Base-by-base conservation (phyloP, 2,113 vertebrate species). In the Oncorhynchus keta region DNA sequence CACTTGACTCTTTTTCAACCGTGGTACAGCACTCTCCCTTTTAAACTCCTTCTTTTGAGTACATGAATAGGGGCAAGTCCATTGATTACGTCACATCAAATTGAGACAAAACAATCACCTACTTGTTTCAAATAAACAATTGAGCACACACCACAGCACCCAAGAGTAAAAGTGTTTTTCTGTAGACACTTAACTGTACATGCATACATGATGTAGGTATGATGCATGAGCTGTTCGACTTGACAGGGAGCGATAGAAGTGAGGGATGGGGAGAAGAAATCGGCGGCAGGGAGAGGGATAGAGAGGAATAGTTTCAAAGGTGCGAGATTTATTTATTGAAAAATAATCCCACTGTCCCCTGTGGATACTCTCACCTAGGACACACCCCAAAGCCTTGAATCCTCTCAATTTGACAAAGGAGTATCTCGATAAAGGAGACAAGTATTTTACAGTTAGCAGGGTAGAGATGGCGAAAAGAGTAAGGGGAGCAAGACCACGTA, bases 291-390 rank as follows among this genome's bases (percentile, higher is more conserved):
- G 35, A 39, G 35, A 81, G 85, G 89, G 89, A 90, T 83, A 39
- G 35, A 39, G 70, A 77, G 39, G 39, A 26, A 76, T 89, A 18
- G 65, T 24, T 89, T 89, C 70, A 7, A 68, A 86, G 72, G 77
- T 84, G 88, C 84, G 86, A 86, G 88, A 90, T 89, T 87, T 87
- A 87, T 90, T 89, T 86, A 86, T 91, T 89, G 80, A 81, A 87
- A 90, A 39, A 89, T 85, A 87, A 86, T 90, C 87, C 87, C 79
- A 81, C 86, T 87, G 83, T 79, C 72, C 83, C 84, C 83, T 83
- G 83, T 82, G 7, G 86, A 57, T 84, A 74, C 26, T 65, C 59
- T 76, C 83, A 79, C 85, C 90, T 86, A 86, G 35, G 84, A 81
- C 84, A 76, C 79, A 74, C 72, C 80, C 67, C 84, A n/a, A 35